Evolutionary conservation across 2,888 invertebrate species (phyloP).

Genomic region (Minunthozetes semirufus): DNA sequence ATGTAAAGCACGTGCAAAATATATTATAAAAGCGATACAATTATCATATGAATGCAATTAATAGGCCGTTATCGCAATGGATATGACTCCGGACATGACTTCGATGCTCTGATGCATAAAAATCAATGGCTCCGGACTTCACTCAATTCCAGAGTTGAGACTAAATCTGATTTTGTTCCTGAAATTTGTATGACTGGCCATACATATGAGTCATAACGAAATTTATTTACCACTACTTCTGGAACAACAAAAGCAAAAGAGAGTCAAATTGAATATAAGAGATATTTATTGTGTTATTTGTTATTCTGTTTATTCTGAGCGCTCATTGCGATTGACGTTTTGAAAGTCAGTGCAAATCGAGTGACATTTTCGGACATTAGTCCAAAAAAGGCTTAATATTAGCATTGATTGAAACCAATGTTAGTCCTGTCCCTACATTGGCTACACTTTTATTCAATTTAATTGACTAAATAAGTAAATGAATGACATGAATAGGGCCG

Average conservation of each 20-base stretch:
- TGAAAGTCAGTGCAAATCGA: background rate
- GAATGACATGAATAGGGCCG: conserved; percentile 26
- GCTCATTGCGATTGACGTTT: background rate
- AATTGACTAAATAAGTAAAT: conserved; percentile 24
- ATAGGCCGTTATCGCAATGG: conserved; percentile 3
- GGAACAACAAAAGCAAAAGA: background rate
- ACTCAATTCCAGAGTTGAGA: background rate
- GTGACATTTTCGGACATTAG: background rate
- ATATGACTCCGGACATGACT: background rate
- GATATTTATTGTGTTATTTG: background rate
- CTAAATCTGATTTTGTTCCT: conserved; percentile 2
- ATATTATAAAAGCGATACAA: conserved; percentile 12
- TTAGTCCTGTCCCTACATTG: background rate
- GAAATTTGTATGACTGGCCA: background rate
- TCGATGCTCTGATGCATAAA: background rate
- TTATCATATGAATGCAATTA: conserved; percentile 28
- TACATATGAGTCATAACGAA: conserved; percentile 18
- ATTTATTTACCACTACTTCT: conserved; percentile 18
- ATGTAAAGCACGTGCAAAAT: conserved; percentile 25
- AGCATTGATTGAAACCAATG: background rate
- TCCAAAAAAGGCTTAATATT: background rate
- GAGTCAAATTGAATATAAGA: background rate
- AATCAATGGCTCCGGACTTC: background rate
- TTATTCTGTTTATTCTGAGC: conserved; percentile 1
- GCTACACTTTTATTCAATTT: conserved; percentile 4